These are phyloP conservation scores for Orchesellides sinensis DNA, from an alignment of 2,888 invertebrate species.

Conservation along the genomic window DNA sequence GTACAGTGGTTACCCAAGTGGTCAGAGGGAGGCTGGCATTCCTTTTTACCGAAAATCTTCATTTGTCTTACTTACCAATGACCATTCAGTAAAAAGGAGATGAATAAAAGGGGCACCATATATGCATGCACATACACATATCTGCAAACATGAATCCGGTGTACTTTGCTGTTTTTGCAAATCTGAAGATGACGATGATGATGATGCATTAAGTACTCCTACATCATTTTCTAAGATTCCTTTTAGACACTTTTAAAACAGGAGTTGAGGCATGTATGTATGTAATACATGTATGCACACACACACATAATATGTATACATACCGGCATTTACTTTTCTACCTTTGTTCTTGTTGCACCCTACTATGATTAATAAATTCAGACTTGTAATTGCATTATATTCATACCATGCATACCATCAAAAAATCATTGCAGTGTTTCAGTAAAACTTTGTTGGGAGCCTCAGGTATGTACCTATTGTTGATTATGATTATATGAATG, in stretches of 20 bases:
- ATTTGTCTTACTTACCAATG: conserved; percentile 37
- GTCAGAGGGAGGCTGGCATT: conserved; percentile 26
- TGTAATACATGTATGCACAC: too few relatives aligned
- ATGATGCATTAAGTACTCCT: neutral
- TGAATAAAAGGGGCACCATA: conserved; percentile 20
- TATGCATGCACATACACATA: neutral
- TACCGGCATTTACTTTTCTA: too few relatives aligned
- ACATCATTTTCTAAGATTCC: too few relatives aligned
- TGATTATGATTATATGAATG: conserved; percentile 11
- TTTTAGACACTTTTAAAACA: neutral
- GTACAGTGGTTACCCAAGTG: conserved; percentile 43
- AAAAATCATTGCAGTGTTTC: too few relatives aligned
- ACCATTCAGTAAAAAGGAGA: conserved; percentile 37
- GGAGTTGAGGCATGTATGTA: neutral
- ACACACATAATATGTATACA: too few relatives aligned
- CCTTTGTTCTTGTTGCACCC: too few relatives aligned
- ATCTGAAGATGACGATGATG: neutral
- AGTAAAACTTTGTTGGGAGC: neutral
- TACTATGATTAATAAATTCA: too few relatives aligned
- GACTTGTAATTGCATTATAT: too few relatives aligned
- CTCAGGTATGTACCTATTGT: neutral
- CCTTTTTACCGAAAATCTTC: conserved; percentile 35
- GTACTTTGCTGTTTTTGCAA: neutral
- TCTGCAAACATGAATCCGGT: neutral
- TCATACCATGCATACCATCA: too few relatives aligned